Evolutionary conservation across 2,888 invertebrate genomes (phyloP), one percentile per base, ranked within the genome.

Genomic region (Panzeria rudis): DNA sequence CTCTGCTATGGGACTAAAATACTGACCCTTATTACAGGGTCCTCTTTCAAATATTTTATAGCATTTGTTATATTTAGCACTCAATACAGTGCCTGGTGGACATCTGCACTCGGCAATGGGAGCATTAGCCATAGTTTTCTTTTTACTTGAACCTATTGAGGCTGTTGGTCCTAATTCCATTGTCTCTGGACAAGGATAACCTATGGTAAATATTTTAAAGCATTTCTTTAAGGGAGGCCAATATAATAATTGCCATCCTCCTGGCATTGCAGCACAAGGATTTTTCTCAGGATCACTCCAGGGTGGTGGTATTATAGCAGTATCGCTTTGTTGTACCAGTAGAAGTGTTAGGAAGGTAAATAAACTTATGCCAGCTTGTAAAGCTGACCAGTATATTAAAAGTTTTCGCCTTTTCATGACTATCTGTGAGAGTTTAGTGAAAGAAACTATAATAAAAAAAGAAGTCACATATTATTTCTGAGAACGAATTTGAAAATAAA

Each of bases 171-270:
- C 95, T 35, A 97, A 92, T 92, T 97, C 97, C 94, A 97, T 97
- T 11, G 96, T 96, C 0, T 96, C 96, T 0, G 97, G 96, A 89
- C 97, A 97, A 0, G 97, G 97, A 87, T 95, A 94, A 15, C 97
- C 97, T 35, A 94, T 95, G 94, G 96, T 95, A 90, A 97, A 97
- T 92, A 97, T 97, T 91, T 96, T 96, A 91, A 97, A 97, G 93
- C 97, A 97, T 92, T 96, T 95, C 86, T 96, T 96, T 90, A 97
- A 95, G 0, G 95, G 94, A 9, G 97, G 96, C 97, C 97, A 97
- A 92, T 95, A 97, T 76, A 97, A 94, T 90, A 97, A 94, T 89
- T 97, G 96, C 97, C 97, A 97, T 62, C 97, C 97, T 84, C 95
- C 94, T 0, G 96, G 95, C 91, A 96, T 95, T 3, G 94, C 93